phyloP scores from a whole-genome alignment of 2,797 vertebrate genomes.

The Galagoides demidoff region DNA sequence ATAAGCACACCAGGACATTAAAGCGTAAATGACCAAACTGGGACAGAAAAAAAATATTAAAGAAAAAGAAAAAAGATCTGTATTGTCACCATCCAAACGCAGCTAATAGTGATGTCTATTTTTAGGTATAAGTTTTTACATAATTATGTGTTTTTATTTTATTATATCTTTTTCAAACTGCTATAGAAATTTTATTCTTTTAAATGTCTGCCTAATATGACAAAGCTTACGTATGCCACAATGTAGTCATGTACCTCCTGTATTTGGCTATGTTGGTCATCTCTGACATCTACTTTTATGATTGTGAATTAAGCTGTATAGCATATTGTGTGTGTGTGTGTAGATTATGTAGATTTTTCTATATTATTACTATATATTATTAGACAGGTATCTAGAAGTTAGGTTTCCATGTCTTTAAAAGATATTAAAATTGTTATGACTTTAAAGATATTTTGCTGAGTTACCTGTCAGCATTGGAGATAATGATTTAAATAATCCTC shows the following conservation, averaged over 20 bases:
- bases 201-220: not conserved
- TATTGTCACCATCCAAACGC: not conserved
- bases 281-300: not conserved
- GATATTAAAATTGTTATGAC: not conserved
- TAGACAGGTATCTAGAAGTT: not conserved
- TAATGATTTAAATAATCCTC: not conserved
- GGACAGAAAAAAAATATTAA: constrained; percentile 13
- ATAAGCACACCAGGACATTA: not conserved
- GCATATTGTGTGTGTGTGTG: not conserved
- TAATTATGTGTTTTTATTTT: not conserved
- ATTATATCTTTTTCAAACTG: constrained; percentile 11
- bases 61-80: not conserved
- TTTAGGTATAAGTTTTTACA: constrained; percentile 19
- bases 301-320: not conserved
- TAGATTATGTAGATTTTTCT: not conserved
- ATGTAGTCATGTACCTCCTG: not conserved
- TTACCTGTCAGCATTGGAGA: not conserved
- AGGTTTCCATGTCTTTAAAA: constrained; percentile 44
- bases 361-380: not conserved
- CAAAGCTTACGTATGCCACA: not conserved
- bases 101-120: constrained; percentile 3
- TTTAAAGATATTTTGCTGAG: not conserved
- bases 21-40: constrained; percentile 5
- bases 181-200: not conserved
- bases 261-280: constrained; percentile 8